Conservation (phyloP, 1,140 invertebrate species). For the Eurosta solidaginis region DNA sequence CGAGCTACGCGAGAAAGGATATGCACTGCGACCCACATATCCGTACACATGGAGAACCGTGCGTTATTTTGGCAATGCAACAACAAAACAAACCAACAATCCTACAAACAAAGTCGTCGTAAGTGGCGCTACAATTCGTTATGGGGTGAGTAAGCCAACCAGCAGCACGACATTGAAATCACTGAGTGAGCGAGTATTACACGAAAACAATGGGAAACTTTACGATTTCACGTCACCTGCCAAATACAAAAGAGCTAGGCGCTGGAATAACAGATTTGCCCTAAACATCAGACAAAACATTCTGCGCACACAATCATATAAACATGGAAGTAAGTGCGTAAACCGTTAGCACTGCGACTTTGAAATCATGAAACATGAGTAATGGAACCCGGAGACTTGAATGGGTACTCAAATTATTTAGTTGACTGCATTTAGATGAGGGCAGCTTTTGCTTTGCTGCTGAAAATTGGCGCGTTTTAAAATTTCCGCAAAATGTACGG, state of each 20-base stretch:
- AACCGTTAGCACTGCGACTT: background rate
- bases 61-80: background rate
- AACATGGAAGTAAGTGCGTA: conserved; percentile 34
- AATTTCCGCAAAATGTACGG: background rate
- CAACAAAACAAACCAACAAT: background rate
- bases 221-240: conserved; percentile 58
- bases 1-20: background rate
- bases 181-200: conserved; percentile 35
- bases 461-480: background rate
- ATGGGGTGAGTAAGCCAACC: conserved; percentile 49
- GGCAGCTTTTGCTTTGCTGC: conserved; percentile 39
- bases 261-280: conserved; percentile 6
- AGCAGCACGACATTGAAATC: background rate
- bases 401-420: conserved; percentile 59
- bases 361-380: conserved; percentile 49
- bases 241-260: conserved; percentile 39
- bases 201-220: conserved; percentile 39
- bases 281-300: conserved; percentile 42
- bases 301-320: conserved; percentile 31
- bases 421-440: conserved; percentile 59
- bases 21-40: background rate
- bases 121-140: conserved; percentile 56
- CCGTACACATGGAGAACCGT: background rate
- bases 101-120: too few species aligned
- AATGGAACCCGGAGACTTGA: conserved; percentile 29